These are phyloP conservation scores for Gymnocypris eckloni DNA, from an alignment of 2,797 vertebrate species.

Conservation along the genomic window DNA sequence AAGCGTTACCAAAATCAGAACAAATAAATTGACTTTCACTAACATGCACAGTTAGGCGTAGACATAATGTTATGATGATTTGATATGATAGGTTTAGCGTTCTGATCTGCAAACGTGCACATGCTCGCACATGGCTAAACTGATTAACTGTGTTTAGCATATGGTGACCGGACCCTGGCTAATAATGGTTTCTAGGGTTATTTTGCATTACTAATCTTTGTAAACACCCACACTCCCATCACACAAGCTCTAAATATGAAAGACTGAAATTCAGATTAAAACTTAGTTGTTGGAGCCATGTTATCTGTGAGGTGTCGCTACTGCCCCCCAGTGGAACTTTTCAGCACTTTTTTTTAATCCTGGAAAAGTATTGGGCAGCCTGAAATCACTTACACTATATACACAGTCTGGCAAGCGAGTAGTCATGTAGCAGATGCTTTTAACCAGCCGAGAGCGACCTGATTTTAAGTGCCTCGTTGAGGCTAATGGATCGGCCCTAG, in stretches of 20 bases:
- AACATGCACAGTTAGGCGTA: neutral
- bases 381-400: neutral
- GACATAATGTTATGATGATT: neutral
- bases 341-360: neutral
- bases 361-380: neutral
- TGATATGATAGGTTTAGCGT: neutral
- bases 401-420: neutral
- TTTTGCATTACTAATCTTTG: neutral
- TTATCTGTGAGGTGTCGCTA: neutral
- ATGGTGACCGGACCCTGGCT: neutral
- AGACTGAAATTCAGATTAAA: neutral
- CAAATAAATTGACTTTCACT: neutral
- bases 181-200: slow-evolving; percentile 7
- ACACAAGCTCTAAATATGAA: neutral
- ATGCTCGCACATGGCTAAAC: neutral
- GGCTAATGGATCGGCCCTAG: slow-evolving; percentile 8
- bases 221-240: slow-evolving; percentile 16
- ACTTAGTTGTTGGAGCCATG: neutral
- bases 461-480: slow-evolving; percentile 9
- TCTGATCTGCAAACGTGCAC: neutral
- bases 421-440: slow-evolving; percentile 14
- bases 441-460: neutral
- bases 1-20: neutral
- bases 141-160: neutral
- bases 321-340: slow-evolving; percentile 5